Evolutionary conservation across 37 sponge, comb jelly and placozoan species (phyloP), one percentile per base, ranked within the genome.

Genomic region (Hormiphora californensis): DNA sequence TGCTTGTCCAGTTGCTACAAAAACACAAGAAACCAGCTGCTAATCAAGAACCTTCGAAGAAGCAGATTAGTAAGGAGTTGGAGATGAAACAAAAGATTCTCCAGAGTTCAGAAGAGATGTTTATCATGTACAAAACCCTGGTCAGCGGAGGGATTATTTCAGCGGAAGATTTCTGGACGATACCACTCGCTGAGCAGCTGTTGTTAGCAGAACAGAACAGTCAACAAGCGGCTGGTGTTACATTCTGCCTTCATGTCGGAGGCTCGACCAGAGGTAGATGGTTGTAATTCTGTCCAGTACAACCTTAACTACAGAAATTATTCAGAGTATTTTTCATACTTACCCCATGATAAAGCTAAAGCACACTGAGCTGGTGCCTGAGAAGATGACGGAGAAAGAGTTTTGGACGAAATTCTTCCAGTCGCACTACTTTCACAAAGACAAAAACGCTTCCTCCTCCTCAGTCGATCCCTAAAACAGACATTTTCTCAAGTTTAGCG

Each of bases 321-420:
- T 73, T 73, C 81, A 73, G 25, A 73, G 81, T 73, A 73, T 73
- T 43, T 73, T 73, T 40, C 81, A 73, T 73, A 73, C 81, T 32
- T 73, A 73, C 46, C 81, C 81, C 4, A 73, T 73, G 81, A 73
- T 73, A 21, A 73, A 73, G 27, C 40, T 43, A 33, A 39, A 46
- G 44, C 35, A 73, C 23, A 43, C 40, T 28, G 81, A 73, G 23
- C 21, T 73, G 44, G 81, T 73, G 46, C 81, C 81, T n/a, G 35
- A 33, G n/a, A 73, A 73, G 23, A 73, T 73, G 12, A 73, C 43
- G 21, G 81, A 73, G 23, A 73, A 73, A 36, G 81, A 40, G 9
- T 73, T 73, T 33, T 73, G 81, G 81, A 73, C 81, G 4, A 32
- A 27, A 19, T 73, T 73, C 44, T 73, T 73, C 25, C 81, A 73